Evolutionary conservation across 2,113 vertebrate species (phyloP), one percentile per base, ranked within the genome.

Genomic region (Entomyzon cyanotis): DNA sequence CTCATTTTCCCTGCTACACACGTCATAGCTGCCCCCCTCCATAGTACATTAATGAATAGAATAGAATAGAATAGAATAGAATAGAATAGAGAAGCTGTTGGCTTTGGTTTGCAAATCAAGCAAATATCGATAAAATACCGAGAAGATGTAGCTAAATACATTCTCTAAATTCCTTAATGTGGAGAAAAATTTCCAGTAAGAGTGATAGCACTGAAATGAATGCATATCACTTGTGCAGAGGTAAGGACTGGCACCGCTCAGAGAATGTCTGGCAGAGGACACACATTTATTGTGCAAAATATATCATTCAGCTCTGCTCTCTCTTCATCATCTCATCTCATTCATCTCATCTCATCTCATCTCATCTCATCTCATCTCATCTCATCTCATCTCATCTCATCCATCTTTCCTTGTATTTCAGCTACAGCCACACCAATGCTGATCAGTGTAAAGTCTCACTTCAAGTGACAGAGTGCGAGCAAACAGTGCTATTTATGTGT

Each of bases 201-300:
- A 67, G 7, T 24, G 69, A 82, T 5, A 89, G 21, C 42, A 64
- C 28, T 63, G 28, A 58, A 90, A 74, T 33, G 15, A 84, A 84
- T 4, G 12, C 22, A 69, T 37, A 52, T 9, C 31, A 65, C 15
- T 77, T 59, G n/a, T 55, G 35, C 22, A 63, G 47, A 50, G 15
- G 47, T 63, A 74, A 77, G 42, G 37, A 69, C 24, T n/a, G 31
- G 20, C 33, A 27, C 11, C 0, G 0, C 17, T 44, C 30, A 87
- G 81, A 91, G 75, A 87, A 87, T 0, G 1, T 17, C 47, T 71
- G 47, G 41, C 42, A 89, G 31, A 93, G 31, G 75, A 65, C 58
- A 60, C 15, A 17, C 0, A 4, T 89, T 56, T 90, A 24, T 82
- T 13, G 4, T n/a, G 71, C 22, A 83, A 93, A 87, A 69, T 30